These are phyloP conservation scores for Denticeps clupeoides DNA, from an alignment of 2,797 vertebrate genomes.

Conservation along the genomic window DNA sequence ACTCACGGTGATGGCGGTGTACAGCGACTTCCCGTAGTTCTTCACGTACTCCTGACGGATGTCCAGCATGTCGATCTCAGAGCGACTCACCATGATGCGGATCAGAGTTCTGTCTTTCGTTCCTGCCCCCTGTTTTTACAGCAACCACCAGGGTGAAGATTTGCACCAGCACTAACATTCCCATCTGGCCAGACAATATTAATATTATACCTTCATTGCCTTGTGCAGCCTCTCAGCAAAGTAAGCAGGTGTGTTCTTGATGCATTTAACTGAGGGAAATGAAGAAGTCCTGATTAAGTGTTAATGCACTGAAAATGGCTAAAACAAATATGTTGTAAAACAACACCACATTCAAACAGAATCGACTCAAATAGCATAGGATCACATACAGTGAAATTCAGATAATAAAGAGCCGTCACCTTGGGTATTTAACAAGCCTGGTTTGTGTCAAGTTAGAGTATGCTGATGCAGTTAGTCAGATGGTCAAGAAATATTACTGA, in stretches of 20 bases:
- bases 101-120: conserved; percentile 89
- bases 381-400: no score
- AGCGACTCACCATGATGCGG: conserved; percentile 91
- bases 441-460: no score
- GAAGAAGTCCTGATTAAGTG: conserved; percentile 24
- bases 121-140: conserved; percentile 82
- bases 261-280: conserved; percentile 79
- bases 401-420: no score
- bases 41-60: conserved; percentile 79
- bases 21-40: conserved; percentile 83
- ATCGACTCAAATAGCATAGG: no score
- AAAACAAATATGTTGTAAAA: no score
- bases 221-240: conserved; percentile 92
- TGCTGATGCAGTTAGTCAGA: no score
- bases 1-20: conserved; percentile 82
- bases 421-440: no score
- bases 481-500: no score
- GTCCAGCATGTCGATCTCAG: conserved; percentile 86
- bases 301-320: background rate
- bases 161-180: background rate
- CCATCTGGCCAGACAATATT: background rate
- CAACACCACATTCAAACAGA: no score
- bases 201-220: conserved; percentile 79
- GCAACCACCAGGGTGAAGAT: background rate
- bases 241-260: conserved; percentile 82